Evolutionary conservation across 2,113 vertebrate species (phyloP).

Genomic region (Salminus brasiliensis): DNA sequence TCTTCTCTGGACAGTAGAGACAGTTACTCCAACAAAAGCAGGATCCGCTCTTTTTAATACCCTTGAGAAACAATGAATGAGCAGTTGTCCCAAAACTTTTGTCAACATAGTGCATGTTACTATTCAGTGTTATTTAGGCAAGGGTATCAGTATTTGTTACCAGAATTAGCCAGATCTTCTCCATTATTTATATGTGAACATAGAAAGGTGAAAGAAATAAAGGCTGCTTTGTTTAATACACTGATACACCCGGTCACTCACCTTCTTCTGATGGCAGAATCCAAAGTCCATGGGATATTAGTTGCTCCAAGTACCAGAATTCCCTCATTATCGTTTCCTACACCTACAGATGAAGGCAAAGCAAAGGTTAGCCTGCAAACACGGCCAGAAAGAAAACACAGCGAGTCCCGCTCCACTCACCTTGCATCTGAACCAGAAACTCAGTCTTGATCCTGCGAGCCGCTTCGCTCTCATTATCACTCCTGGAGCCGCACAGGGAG

Average conservation of each 20-base stretch:
- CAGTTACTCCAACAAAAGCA: too few relatives aligned
- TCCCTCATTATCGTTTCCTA: constrained; percentile 90
- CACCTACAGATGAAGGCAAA: constrained; percentile 73
- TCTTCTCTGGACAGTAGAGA: too few relatives aligned
- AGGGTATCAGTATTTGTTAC: too few relatives aligned
- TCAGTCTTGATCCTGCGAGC: constrained; percentile 93
- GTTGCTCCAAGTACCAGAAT: constrained; percentile 93
- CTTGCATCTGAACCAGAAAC: constrained; percentile 96
- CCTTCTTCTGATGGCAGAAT: constrained; percentile 94
- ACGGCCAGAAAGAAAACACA: not conserved
- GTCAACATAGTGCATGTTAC: too few relatives aligned
- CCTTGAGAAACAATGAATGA: too few relatives aligned
- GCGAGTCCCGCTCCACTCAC: constrained; percentile 63
- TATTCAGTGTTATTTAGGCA: too few relatives aligned
- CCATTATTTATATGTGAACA: not conserved
- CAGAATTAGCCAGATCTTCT: too few relatives aligned
- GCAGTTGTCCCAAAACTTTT: too few relatives aligned
- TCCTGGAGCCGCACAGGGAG: constrained; percentile 90
- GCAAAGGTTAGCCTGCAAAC: not conserved
- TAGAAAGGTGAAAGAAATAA: not conserved
- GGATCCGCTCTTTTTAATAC: too few relatives aligned
- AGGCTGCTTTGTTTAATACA: not conserved
- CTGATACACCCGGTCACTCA: constrained; percentile 46
- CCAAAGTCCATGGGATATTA: constrained; percentile 94
- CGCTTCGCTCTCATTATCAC: constrained; percentile 93